Base-by-base conservation (phyloP, 2,113 vertebrate genomes). In the Mastomys coucha region DNA sequence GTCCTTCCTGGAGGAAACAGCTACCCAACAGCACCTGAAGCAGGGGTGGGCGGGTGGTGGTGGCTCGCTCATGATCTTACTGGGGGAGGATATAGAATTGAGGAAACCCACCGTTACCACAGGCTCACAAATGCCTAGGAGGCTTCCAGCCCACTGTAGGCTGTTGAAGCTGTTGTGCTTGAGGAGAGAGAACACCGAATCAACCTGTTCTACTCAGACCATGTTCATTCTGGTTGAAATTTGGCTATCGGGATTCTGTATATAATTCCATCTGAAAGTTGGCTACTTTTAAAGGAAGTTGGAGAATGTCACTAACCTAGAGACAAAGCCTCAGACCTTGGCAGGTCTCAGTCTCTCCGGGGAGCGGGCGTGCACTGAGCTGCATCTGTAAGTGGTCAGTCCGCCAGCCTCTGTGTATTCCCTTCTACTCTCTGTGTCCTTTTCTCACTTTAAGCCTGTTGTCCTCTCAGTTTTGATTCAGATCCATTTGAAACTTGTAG, bases 111-210 rank as follows among this genome's bases (percentile, higher is more conserved):
- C 45, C 14, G 60, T 2, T 4, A 51, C 36, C n/a, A 17, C 24
- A 72, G 89, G 39, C 60, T 94, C 28, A 36, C 72, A 51, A 65
- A 72, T 4, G 22, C 36, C 7, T 0, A 1, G 65, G 49, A 81
- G n/a, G 49, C 26, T n/a, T 42, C 19, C 22, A 3, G 9, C 36
- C 12, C 24, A 36, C 0, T 0, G 1, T 36, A 22, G 20, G 28
- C 28, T 12, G 36, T 31, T 51, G 67, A 89, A 7, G 19, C 0
- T 42, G 49, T 4, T 1, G 9, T 49, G 5, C 14, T 1, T 19
- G 2, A 12, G 70, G 63, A 16, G 6, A 12, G 12, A n/a, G 20
- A n/a, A 42, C 31, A 28, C 7, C 33, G 11, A 16, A 17, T n/a
- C 73, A 39, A 19, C 3, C 63, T 77, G 8, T 24, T 69, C 60